phyloP scores from a whole-genome alignment of 2,113 vertebrate genomes.

The Tinamus guttatus region DNA sequence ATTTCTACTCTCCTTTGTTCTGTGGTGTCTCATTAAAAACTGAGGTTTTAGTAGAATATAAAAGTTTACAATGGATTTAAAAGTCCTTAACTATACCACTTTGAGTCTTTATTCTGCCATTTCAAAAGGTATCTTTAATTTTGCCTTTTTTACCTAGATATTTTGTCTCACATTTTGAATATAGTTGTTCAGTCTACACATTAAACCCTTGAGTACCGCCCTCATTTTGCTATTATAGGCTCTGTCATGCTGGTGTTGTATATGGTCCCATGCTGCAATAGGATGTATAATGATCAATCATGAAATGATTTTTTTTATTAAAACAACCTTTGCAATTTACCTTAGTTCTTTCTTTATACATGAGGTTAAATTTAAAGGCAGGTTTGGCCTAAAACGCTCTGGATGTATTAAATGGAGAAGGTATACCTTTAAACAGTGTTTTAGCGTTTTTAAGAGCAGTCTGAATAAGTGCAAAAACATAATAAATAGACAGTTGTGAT shows the following conservation, averaged over 20 bases:
- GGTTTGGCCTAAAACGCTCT: conserved; percentile 48
- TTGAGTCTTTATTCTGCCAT: conserved; percentile 66
- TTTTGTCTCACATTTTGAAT: conserved; percentile 30
- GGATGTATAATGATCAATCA: conserved; percentile 55
- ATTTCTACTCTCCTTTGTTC: conserved; percentile 59
- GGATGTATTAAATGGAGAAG: not conserved
- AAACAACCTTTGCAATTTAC: conserved; percentile 50
- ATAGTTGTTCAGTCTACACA: not conserved
- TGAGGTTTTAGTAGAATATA: conserved; percentile 29
- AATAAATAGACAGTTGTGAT: not conserved
- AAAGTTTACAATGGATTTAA: conserved; percentile 63
- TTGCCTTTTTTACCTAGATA: conserved; percentile 31
- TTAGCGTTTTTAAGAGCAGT: not conserved
- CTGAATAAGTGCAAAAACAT: not conserved
- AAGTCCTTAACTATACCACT: conserved; percentile 61
- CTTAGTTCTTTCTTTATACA: conserved; percentile 23
- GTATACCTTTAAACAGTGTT: no score
- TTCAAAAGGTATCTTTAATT: conserved; percentile 67
- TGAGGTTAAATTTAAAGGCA: conserved; percentile 40
- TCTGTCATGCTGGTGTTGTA: conserved; percentile 30
- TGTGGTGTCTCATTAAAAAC: conserved; percentile 76
- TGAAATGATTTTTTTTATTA: conserved; percentile 50
- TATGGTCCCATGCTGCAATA: not conserved
- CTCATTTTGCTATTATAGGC: conserved; percentile 5
- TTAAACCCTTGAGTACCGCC: conserved; percentile 32